Conservation (phyloP, 2,797 vertebrate species). For the Molossus alvarezi region DNA sequence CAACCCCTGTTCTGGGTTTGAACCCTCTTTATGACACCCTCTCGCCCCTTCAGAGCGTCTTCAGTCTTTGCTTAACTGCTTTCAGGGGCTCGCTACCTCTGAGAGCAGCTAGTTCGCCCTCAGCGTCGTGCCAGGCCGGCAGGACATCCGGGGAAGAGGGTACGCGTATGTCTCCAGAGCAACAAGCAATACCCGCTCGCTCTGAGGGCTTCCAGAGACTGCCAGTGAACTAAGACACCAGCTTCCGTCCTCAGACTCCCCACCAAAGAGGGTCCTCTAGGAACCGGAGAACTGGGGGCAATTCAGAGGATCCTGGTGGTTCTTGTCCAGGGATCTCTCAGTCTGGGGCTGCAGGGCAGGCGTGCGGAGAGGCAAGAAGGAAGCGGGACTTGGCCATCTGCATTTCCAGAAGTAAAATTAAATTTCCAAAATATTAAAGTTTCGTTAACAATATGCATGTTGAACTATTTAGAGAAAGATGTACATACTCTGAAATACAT, state of each 20-base stretch:
- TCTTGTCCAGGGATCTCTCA: neutral
- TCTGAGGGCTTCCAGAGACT: neutral
- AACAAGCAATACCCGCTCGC: neutral
- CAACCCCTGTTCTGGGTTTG: neutral
- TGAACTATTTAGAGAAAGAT: neutral
- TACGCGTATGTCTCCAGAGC: neutral
- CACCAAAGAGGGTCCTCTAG: neutral
- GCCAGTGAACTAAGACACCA: neutral
- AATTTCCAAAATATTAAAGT: neutral
- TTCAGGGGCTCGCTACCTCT: neutral
- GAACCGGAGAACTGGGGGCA: neutral
- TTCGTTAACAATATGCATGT: neutral
- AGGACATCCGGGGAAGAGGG: neutral
- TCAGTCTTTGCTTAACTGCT: neutral
- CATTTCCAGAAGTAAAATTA: neutral
- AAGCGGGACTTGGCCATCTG: neutral
- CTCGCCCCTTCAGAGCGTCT: neutral
- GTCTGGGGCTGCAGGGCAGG: neutral
- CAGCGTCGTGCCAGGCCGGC: neutral
- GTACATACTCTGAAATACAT: neutral
- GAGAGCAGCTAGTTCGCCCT: neutral
- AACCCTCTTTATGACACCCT: neutral
- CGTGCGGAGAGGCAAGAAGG: neutral
- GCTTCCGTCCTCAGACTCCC: neutral
- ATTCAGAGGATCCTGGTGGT: neutral